Conservation (phyloP, 1,140 invertebrate genomes). For the Branchinecta lindahli region DNA sequence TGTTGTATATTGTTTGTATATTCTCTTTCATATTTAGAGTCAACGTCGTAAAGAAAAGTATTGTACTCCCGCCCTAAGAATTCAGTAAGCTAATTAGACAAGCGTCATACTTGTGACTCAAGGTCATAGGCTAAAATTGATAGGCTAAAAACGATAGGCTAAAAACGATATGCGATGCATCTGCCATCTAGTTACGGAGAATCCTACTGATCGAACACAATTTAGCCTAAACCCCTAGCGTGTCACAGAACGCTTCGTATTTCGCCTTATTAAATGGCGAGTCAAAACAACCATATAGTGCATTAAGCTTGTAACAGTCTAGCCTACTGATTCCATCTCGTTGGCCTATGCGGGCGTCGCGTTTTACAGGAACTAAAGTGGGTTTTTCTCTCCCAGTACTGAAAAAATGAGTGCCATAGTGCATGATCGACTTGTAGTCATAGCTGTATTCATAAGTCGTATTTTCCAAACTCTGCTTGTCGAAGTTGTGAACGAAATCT, state of each 20-base stretch:
- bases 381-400: constrained; percentile 38
- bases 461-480: constrained; percentile 43
- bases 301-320: constrained; percentile 53
- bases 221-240: constrained; percentile 35
- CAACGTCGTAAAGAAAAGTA: too few relatives aligned
- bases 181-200: too few relatives aligned
- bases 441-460: constrained; percentile 47
- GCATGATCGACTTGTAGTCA: constrained; percentile 56
- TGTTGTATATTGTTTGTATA: too few relatives aligned
- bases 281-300: constrained; percentile 47
- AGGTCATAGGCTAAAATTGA: too few relatives aligned
- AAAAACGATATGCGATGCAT: too few relatives aligned
- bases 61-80: too few relatives aligned
- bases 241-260: constrained; percentile 44
- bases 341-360: constrained; percentile 39
- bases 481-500: constrained; percentile 42
- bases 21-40: too few relatives aligned
- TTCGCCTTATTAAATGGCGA: constrained; percentile 36
- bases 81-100: too few relatives aligned
- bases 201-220: too few relatives aligned
- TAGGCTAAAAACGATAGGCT: too few relatives aligned
- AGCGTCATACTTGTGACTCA: too few relatives aligned
- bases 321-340: constrained; percentile 42
- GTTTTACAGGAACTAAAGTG: constrained; percentile 42
- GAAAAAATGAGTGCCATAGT: constrained; percentile 45